Evolutionary conservation across 2,113 vertebrate species (phyloP).

Genomic region (Ailuropoda melanoleuca): DNA sequence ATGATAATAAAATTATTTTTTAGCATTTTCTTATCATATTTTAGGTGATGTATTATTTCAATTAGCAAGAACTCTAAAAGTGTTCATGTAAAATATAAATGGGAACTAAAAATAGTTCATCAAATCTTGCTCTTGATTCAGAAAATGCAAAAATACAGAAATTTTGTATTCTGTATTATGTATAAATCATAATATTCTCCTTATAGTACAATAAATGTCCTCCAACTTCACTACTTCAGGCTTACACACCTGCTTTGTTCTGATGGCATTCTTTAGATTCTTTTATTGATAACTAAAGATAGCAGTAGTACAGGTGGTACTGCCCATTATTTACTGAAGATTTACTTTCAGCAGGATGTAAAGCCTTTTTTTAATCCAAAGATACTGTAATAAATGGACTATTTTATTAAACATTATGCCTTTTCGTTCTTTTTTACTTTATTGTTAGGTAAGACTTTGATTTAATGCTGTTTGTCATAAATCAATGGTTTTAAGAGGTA

Average conservation of each 20-base stretch:
- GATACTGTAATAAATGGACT: background rate
- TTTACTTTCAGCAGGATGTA: background rate
- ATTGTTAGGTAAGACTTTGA: background rate
- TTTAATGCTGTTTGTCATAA: background rate
- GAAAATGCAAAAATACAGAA: background rate
- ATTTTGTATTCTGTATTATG: background rate
- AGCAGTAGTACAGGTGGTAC: background rate
- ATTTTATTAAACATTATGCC: background rate
- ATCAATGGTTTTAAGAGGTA: background rate
- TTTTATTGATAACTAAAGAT: background rate
- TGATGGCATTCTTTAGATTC: background rate
- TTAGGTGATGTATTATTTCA: conserved; percentile 69
- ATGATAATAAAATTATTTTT: conserved; percentile 60
- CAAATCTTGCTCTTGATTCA: background rate
- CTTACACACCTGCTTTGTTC: background rate
- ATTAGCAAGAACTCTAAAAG: conserved; percentile 57
- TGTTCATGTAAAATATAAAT: conserved; percentile 57
- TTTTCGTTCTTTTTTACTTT: conserved; percentile 4
- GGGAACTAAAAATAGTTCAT: conserved; percentile 57
- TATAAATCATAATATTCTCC: background rate
- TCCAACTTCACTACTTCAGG: background rate
- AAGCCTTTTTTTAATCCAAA: background rate
- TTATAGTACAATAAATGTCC: background rate
- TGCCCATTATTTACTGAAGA: background rate
- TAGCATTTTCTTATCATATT: background rate